Base-by-base conservation (phyloP, 2,888 invertebrate genomes). In the Neoitamus cyanurus region DNA sequence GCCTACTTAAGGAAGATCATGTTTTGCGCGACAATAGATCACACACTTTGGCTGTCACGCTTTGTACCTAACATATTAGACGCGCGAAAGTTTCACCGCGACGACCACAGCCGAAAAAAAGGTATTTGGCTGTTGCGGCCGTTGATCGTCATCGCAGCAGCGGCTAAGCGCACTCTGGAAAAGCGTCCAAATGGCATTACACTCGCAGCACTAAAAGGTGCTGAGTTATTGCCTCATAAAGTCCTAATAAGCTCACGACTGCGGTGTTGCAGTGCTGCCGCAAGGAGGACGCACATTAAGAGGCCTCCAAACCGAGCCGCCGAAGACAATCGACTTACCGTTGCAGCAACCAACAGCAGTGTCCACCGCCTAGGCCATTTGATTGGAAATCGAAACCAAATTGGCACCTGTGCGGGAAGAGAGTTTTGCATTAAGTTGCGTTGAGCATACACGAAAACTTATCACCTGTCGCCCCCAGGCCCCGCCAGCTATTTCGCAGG, bases 161-260 rank as follows among this genome's bases (percentile, higher is more conserved):
- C 31, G 30, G 31, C 46, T 46, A 30, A 42, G 48, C 15, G 15
- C 2, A 30, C 30, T 48, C 48, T 30, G 34, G 78, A 78, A 78
- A 78, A 78, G 78, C 58, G 20, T 78, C 31, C 15, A 78, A 78
- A 78, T 48, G 78, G 78, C 30, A 37, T 42, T 75, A 42, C 75
- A 75, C 2, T 58, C 20, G 20, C 20, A 46, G 48, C 46, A 78
- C 31, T 28, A 78, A 82, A 82, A 82, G 69, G 30, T 69, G 37
- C 82, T 82, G 82, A 82, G 69, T 82, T 82, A 69, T 82, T 68
- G 82, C 82, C 82, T 69, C 82, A 69, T 69, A 69, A 82, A 82
- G 82, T 82, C 82, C 82, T 82, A 82, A 82, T 82, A 82, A 82
- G 82, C 82, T 82, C 82, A 82, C 82, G 82, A 69, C 82, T 36